Conservation (phyloP, 2,888 invertebrate genomes). For the Polyploca ridens region DNA sequence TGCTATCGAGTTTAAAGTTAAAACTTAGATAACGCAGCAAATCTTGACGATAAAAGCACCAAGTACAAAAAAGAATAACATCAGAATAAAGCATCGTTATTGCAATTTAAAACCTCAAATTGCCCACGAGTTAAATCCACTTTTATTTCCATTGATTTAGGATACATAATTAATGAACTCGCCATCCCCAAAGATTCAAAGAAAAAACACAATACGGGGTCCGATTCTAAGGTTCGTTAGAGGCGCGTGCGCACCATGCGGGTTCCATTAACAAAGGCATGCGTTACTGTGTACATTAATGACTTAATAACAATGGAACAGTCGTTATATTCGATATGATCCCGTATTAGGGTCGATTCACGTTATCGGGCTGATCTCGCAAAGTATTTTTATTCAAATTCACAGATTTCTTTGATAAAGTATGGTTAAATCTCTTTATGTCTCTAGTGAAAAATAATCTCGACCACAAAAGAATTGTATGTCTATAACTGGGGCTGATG, state of each 20-base stretch:
- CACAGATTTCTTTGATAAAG: too few relatives aligned
- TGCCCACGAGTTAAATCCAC: background rate
- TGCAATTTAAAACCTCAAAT: background rate
- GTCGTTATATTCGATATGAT: slow-evolving; percentile 50
- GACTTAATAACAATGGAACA: slow-evolving; percentile 73
- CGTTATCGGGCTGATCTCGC: background rate
- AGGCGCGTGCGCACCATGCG: slow-evolving; percentile 61
- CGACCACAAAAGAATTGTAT: too few relatives aligned
- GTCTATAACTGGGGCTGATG: too few relatives aligned
- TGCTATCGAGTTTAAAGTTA: too few relatives aligned
- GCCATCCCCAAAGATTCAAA: background rate
- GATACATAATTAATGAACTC: background rate
- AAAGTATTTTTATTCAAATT: background rate
- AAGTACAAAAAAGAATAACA: background rate
- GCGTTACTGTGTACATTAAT: slow-evolving; percentile 54
- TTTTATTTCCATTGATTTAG: background rate
- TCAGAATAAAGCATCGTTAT: background rate
- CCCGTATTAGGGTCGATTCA: slow-evolving; percentile 42
- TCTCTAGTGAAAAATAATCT: too few relatives aligned
- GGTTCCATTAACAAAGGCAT: slow-evolving; percentile 48
- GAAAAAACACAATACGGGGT: slow-evolving; percentile 33
- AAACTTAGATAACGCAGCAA: background rate
- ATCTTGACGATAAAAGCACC: background rate
- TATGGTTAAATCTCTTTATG: background rate
- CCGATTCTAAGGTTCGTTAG: slow-evolving; percentile 49